phyloP scores from a whole-genome alignment of 2,113 vertebrate species.

The Chinchilla lanigera region DNA sequence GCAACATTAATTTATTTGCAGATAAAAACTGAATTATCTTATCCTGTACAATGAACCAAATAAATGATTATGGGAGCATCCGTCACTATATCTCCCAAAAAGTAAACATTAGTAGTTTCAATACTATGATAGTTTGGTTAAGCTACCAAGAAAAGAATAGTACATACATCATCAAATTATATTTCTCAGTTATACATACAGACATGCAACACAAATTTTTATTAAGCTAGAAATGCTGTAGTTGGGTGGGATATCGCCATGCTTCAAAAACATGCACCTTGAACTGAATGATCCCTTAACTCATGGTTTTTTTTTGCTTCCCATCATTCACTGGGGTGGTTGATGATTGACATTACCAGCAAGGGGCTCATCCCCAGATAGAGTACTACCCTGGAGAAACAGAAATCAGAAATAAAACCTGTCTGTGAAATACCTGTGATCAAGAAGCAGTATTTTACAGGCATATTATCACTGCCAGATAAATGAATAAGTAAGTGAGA shows the following conservation, averaged over 20 bases:
- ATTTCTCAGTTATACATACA: not conserved
- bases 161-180: constrained; percentile 5
- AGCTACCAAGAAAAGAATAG: not conserved
- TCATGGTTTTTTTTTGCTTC: constrained; percentile 44
- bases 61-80: not conserved
- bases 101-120: not conserved
- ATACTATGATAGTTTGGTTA: not conserved
- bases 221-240: not conserved
- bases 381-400: constrained; percentile 42
- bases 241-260: not conserved
- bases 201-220: not conserved
- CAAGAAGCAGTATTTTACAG: constrained; percentile 75
- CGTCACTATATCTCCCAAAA: not conserved
- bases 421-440: constrained; percentile 67
- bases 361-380: constrained; percentile 62
- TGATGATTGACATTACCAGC: constrained; percentile 70
- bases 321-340: constrained; percentile 17
- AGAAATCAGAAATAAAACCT: constrained; percentile 63
- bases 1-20: not conserved
- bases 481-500: constrained; percentile 70
- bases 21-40: not conserved
- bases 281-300: constrained; percentile 70
- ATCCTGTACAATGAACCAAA: not conserved
- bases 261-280: constrained; percentile 55
- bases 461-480: constrained; percentile 66